Base-by-base conservation (phyloP, 2,797 vertebrate genomes). In the Basileuterus tristriatus region DNA sequence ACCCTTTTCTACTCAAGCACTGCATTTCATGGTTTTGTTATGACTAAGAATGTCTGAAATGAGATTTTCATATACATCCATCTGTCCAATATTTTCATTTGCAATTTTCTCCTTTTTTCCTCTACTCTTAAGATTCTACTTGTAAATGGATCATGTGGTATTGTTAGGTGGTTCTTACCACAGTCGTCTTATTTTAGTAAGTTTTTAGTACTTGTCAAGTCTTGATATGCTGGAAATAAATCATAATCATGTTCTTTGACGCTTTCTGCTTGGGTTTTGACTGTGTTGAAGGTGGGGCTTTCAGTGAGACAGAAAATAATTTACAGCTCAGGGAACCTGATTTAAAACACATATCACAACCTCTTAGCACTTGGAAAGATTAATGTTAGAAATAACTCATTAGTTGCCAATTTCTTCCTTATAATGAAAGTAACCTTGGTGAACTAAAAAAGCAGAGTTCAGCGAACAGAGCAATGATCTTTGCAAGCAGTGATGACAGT, bases 1-100 rank as follows among this genome's bases (percentile, higher is more conserved):
- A 88, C 29, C 22, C 15, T 80, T 89, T 83, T 74, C 41, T 77
- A 49, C 26, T 53, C 22, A 50, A 70, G 27, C 41, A 60, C 76
- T 59, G 23, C 26, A 64, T 71, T 93, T 46, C 39, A 4, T 56
- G 47, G 6, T 83, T 87, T 74, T 92, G 37, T 76, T 68, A 62
- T 72, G 70, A 82, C 59, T 94, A 87, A 84, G 59, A 69, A 82
- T 37, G 23, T 47, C 67, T 82, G 77, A 93, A 94, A 82, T 84
- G 77, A 84, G 47, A 82, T 13, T 71, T 53, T 30, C 56, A 24
- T 44, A 46, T 37, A 49, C 11, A 52, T 78, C 52, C 56, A 85
- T 67, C 52, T 90, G 74, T 77, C 84, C 89, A 76, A 59, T 70
- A 69, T 84, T 89, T 84, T 92, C 1, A 77, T 80, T 63, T 79